These are phyloP conservation scores for Crocodylus rhombifer DNA, from an alignment of 2,797 vertebrate species.

Conservation along the genomic window DNA sequence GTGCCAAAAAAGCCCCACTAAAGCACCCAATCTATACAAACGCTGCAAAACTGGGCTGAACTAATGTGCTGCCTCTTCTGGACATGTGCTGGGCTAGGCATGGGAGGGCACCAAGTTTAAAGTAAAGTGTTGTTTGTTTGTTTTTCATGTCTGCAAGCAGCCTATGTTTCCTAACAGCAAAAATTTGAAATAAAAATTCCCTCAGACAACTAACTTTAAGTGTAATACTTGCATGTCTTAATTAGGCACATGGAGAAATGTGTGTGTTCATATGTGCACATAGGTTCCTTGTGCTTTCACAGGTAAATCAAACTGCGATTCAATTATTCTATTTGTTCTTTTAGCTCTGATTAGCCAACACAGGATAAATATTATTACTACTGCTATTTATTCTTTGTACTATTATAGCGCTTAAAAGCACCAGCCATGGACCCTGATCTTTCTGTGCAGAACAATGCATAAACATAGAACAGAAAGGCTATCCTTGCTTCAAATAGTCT, in stretches of 20 bases:
- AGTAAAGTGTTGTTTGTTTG: not conserved
- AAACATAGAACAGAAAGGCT: not conserved
- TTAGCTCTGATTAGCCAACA: not conserved
- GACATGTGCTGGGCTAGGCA: too few relatives aligned
- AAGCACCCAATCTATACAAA: too few relatives aligned
- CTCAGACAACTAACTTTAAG: not conserved
- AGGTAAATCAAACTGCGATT: not conserved
- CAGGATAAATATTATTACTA: not conserved
- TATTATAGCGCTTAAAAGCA: not conserved
- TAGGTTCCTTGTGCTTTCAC: not conserved
- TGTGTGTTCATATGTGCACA: not conserved
- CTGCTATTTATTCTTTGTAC: fast-evolving
- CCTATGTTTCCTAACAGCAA: fast-evolving
- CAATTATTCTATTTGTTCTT: not conserved
- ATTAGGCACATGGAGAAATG: not conserved
- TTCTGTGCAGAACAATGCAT: not conserved
- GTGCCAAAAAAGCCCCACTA: too few relatives aligned
- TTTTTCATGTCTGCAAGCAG: not conserved
- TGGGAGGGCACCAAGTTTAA: not conserved
- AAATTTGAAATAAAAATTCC: not conserved
- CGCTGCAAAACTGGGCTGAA: too few relatives aligned
- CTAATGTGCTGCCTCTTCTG: too few relatives aligned
- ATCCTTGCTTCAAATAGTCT: not conserved
- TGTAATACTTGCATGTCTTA: not conserved
- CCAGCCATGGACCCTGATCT: not conserved